Evolutionary conservation across 1,140 invertebrate genomes (phyloP).

Genomic region (Pseudobourletiella spinata): DNA sequence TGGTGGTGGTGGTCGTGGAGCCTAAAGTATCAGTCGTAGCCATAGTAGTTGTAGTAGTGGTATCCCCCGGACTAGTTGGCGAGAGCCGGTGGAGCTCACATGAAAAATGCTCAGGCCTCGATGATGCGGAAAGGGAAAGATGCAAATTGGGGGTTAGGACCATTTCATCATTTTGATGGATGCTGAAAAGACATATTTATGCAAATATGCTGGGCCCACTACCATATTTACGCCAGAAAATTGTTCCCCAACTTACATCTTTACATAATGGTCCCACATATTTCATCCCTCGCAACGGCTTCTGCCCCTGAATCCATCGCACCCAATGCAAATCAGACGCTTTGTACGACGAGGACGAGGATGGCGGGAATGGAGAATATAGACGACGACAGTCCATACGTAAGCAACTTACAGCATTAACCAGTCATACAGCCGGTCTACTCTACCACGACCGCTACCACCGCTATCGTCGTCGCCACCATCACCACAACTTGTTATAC

Average conservation of each 20-base stretch:
- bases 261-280: constrained; percentile 32
- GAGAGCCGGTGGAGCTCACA: constrained; percentile 8
- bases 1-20: too few species aligned
- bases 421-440: too few species aligned
- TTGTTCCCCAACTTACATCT: constrained; percentile 34
- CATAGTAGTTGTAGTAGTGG: too few species aligned
- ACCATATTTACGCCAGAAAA: constrained; percentile 34
- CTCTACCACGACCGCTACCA: too few species aligned
- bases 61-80: too few species aligned
- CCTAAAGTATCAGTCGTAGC: too few species aligned
- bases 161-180: constrained; percentile 37
- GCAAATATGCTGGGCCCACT: constrained; percentile 33
- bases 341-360: not conserved
- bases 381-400: too few species aligned
- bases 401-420: too few species aligned
- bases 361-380: constrained; percentile 1
- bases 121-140: constrained; percentile 34
- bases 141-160: constrained; percentile 33
- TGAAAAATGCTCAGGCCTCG: constrained; percentile 29
- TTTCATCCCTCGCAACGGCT: constrained; percentile 32
- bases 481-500: too few species aligned
- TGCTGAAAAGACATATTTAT: constrained; percentile 36
- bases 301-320: constrained; percentile 26
- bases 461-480: too few species aligned
- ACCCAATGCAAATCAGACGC: constrained; percentile 34